A percentile compares a stretch with the other conserved stretches of the same genome.
These are phyloP conservation scores for Pygmarrhopalites habei DNA, from an alignment of 1,140 invertebrate genomes.

Conservation along the genomic window DNA sequence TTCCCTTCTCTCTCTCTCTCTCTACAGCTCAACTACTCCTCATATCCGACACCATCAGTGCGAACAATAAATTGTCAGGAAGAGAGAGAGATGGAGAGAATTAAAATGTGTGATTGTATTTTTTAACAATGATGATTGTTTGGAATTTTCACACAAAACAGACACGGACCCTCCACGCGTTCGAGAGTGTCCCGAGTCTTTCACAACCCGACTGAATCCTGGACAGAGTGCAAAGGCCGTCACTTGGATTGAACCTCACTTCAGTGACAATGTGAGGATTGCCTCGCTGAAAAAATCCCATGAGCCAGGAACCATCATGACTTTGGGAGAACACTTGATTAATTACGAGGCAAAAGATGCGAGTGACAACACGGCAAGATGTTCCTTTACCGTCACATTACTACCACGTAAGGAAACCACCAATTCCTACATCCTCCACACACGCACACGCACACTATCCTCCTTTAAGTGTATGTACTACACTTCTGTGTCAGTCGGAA, in stretches of 20 bases:
- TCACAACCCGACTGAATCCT: slow-evolving; percentile 51
- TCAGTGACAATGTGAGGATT: slow-evolving; percentile 53
- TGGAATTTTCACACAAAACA: no score
- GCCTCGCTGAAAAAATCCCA: slow-evolving; percentile 33
- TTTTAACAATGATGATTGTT: no score
- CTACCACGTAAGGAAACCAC: slow-evolving; percentile 27
- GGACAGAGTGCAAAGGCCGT: slow-evolving; percentile 52
- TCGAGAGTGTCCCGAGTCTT: slow-evolving; percentile 55
- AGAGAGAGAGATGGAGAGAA: no score
- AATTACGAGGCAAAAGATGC: slow-evolving; percentile 37
- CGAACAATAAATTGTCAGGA: no score
- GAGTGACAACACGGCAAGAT: slow-evolving; percentile 32
- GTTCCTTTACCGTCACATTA: slow-evolving; percentile 37
- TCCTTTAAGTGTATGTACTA: background rate
- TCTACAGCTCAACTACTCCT: no score
- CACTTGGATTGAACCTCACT: slow-evolving; percentile 60
- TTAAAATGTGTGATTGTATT: no score
- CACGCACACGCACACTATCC: no score
- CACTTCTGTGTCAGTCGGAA: background rate
- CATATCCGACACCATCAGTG: slow-evolving; percentile 29
- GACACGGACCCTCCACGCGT: slow-evolving; percentile 54
- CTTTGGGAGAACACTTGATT: slow-evolving; percentile 35
- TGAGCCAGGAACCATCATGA: slow-evolving; percentile 34
- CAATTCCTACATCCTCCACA: no score
- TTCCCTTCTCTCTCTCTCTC: no score